Conservation (phyloP, 2,797 vertebrate species). For the Nasua narica region DNA sequence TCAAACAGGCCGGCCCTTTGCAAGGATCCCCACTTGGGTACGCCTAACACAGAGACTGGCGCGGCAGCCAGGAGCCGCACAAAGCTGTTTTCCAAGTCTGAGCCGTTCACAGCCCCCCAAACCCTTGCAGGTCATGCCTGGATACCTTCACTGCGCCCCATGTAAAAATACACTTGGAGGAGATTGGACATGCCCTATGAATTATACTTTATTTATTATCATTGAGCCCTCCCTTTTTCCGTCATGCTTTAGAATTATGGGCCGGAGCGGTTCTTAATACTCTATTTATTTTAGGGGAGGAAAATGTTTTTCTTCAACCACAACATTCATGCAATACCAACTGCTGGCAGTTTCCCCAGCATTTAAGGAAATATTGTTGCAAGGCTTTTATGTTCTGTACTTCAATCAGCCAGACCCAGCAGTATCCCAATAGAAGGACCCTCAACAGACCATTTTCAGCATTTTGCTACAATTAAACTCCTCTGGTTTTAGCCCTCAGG, state of each 20-base stretch:
- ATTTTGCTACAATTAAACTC: slow-evolving; percentile 97
- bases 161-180: slow-evolving; percentile 22
- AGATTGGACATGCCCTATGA: slow-evolving; percentile 53
- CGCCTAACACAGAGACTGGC: not conserved
- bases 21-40: not conserved
- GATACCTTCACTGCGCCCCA: slow-evolving; percentile 48
- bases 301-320: slow-evolving; percentile 76
- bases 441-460: slow-evolving; percentile 90
- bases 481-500: slow-evolving; percentile 94
- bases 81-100: slow-evolving; percentile 29
- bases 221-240: slow-evolving; percentile 70
- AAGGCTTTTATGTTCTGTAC: slow-evolving; percentile 85
- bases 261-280: slow-evolving; percentile 79
- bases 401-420: slow-evolving; percentile 87
- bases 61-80: not conserved
- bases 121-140: not conserved
- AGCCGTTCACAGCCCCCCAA: not conserved
- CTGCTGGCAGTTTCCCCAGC: slow-evolving; percentile 79
- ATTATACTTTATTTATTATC: slow-evolving; percentile 74
- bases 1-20: not conserved
- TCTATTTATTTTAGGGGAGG: slow-evolving; percentile 84
- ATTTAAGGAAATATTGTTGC: slow-evolving; percentile 88
- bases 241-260: slow-evolving; percentile 75
- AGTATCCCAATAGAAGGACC: slow-evolving; percentile 87
- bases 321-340: slow-evolving; percentile 80